Base-by-base conservation (phyloP, 2,888 invertebrate species). In the Lasioglossum calceatum region DNA sequence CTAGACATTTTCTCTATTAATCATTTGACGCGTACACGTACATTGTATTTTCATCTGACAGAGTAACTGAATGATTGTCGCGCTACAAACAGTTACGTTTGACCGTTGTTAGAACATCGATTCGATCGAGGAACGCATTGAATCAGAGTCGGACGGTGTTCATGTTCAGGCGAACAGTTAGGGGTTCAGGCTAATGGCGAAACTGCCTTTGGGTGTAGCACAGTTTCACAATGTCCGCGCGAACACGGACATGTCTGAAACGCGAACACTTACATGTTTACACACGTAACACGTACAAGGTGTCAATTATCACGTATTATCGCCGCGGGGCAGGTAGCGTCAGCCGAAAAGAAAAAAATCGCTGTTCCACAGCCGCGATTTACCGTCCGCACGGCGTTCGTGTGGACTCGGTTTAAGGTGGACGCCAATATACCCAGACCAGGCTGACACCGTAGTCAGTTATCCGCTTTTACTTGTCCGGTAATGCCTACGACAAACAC, bases 221-320 rank as follows among this genome's bases (percentile, higher is more conserved):
- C 81, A 88, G 86, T 88, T 88, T 88, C 88, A 86, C 86, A 87
- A 84, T 87, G 84, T 74, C 32, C 84, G 50, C 50, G 70, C 44
- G 42, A 64, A 87, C 50, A 76, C 71, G 87, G 87, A 87, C 71
- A 78, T 79, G 74, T 76, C 79, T 70, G 74, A 79, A 81, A 81
- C 78, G 81, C 87, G 87, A 81, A 87, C 84, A 72, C 58, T 50
- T 81, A 75, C 82, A 75, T 77, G 73, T 79, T 73, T 81, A 87
- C 74, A 85, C 79, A 89, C 88, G 89, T 91, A 93, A 92, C 91
- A 84, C 82, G 89, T 90, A 88, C 89, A 90, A 87, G 89, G 92
- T 94, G 93, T 89, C 92, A 95, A 95, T 94, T 94, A 94, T 91
- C 93, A 90, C 91, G 92, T 89, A 94, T 95, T 94, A 94, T 94